A percentile compares a stretch with the other conserved stretches of the same genome.
These are phyloP conservation scores for Malurus splendens DNA, from an alignment of 2,797 vertebrate species.

Conservation along the genomic window DNA sequence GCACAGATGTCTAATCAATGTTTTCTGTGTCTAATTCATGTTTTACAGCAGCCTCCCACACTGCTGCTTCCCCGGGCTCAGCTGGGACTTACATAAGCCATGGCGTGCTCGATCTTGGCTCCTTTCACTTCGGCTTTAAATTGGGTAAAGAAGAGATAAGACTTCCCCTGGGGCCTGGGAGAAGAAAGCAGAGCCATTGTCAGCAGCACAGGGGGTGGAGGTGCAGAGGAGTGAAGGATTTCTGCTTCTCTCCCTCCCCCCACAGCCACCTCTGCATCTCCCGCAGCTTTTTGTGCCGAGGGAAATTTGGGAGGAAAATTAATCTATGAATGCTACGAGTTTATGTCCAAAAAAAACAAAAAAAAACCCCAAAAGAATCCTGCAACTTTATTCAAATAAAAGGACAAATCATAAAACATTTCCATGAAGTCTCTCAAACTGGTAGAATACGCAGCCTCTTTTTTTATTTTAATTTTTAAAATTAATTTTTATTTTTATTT, in stretches of 20 bases:
- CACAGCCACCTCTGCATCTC: not conserved
- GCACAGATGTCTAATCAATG: not conserved
- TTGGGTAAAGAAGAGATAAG: slow-evolving; percentile 95
- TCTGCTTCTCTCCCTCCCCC: not conserved
- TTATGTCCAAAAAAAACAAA: no score
- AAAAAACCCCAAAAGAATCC: no score
- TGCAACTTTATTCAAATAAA: no score
- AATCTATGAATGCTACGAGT: no score
- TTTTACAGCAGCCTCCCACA: slow-evolving; percentile 16
- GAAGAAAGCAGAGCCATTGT: not conserved
- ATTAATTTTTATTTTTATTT: no score
- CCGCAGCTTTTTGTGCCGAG: not conserved
- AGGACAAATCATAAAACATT: no score
- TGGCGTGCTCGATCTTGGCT: slow-evolving; percentile 86
- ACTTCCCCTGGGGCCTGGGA: slow-evolving; percentile 91
- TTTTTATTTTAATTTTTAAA: no score
- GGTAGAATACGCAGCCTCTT: no score
- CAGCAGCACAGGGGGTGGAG: not conserved
- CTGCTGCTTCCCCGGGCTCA: not conserved
- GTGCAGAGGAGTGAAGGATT: not conserved
- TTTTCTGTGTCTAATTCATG: not conserved
- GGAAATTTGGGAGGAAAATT: no score
- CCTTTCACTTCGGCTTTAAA: slow-evolving; percentile 91
- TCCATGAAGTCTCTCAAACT: no score
- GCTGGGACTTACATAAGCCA: slow-evolving; percentile 88